Conservation (phyloP, 1,140 invertebrate species). For the Drosophila persimilis region DNA sequence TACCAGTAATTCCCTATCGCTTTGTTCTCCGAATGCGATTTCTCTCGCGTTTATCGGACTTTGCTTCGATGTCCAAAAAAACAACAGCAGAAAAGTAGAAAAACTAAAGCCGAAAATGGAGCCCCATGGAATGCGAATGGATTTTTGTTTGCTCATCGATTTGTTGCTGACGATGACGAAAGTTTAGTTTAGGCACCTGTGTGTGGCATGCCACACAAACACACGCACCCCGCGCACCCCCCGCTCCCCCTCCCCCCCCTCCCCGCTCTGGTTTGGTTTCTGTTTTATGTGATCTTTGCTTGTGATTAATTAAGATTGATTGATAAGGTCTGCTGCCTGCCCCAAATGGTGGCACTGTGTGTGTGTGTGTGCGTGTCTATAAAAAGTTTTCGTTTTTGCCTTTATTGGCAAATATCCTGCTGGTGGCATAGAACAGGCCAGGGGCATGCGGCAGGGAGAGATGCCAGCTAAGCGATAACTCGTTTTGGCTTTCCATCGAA, state of each 20-base stretch:
- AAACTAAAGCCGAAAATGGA: conserved; percentile 15
- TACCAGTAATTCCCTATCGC: not conserved
- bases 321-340: conserved; percentile 63
- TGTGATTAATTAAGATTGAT: conserved; percentile 82
- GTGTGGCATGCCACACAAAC: conserved; percentile 51
- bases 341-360: conserved; percentile 11
- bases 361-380: conserved; percentile 64
- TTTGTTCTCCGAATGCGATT: not conserved
- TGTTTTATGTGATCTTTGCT: conserved; percentile 75
- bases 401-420: conserved; percentile 81
- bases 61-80: not conserved
- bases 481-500: conserved; percentile 58
- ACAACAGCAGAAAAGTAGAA: not conserved
- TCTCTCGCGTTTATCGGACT: not conserved
- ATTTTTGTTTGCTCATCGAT: conserved; percentile 58
- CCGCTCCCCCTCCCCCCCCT: not conserved
- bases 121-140: not conserved
- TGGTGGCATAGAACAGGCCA: conserved; percentile 43
- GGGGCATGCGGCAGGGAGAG: conserved; percentile 23
- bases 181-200: conserved; percentile 65
- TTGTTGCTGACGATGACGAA: conserved; percentile 67
- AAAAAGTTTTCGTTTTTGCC: conserved; percentile 73
- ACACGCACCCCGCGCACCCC: not conserved
- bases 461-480: conserved; percentile 72
- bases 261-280: conserved; percentile 12